Conservation (phyloP, 2,113 vertebrate genomes). For the Turnix velox region DNA sequence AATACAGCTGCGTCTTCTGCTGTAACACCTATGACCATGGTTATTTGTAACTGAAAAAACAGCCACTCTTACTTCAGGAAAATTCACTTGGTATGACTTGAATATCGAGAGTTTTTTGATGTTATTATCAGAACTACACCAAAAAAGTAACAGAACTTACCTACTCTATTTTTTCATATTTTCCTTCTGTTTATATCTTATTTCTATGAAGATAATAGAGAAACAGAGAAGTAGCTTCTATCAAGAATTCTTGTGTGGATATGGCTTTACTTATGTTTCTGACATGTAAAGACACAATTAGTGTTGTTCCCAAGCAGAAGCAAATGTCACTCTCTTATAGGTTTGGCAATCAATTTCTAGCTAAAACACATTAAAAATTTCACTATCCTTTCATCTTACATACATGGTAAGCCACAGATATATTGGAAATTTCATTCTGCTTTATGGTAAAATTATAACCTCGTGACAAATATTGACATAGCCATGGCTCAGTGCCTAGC, state of each 20-base stretch:
- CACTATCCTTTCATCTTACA: not conserved
- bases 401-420: not conserved
- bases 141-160: not conserved
- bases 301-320: not conserved
- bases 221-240: not conserved
- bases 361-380: not conserved
- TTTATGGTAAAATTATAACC: not conserved
- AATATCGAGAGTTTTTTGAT: not conserved
- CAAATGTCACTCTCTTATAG: not conserved
- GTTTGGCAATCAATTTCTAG: not conserved
- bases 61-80: not conserved
- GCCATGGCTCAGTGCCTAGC: not conserved
- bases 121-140: not conserved
- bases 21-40: not conserved
- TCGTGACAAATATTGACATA: not conserved
- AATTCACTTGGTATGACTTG: not conserved
- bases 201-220: not conserved
- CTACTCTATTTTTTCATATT: accelerated
- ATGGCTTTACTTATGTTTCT: not conserved
- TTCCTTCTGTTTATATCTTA: not conserved
- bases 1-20: not conserved
- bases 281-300: not conserved
- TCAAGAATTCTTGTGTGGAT: not conserved
- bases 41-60: not conserved
- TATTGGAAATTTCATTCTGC: not conserved